Conservation (phyloP, 2,797 vertebrate genomes). For the Sciurus vulgaris region DNA sequence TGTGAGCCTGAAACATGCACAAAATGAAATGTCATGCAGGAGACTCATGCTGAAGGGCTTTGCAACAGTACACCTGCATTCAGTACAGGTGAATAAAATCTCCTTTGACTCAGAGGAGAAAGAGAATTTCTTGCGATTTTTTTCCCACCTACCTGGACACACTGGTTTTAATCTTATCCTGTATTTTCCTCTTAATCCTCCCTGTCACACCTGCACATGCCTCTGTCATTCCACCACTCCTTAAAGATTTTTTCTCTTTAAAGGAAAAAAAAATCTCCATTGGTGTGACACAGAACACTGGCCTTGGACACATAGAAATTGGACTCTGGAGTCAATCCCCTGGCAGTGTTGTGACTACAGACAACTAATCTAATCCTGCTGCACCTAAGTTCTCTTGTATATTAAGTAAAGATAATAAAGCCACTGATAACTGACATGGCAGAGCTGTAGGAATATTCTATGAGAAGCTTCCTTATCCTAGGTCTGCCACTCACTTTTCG, state of each 20-base stretch:
- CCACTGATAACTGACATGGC: not conserved
- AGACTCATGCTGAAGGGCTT: fast-evolving
- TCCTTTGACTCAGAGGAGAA: not conserved
- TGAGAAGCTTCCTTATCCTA: too few species aligned
- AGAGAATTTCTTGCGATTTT: not conserved
- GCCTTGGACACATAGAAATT: not conserved
- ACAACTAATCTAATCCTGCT: not conserved
- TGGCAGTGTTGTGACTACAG: not conserved
- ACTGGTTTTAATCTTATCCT: not conserved
- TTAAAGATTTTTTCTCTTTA: not conserved
- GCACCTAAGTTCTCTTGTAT: not conserved
- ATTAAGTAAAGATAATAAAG: fast-evolving
- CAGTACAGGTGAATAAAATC: not conserved
- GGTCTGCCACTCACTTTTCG: too few species aligned
- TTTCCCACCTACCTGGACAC: not conserved
- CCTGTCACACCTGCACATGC: fast-evolving
- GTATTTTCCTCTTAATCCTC: not conserved
- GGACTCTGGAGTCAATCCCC: not conserved
- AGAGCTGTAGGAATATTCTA: too few species aligned
- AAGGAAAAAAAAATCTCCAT: not conserved
- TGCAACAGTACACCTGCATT: not conserved
- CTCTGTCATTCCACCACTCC: not conserved
- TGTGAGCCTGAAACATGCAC: not conserved
- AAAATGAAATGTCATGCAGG: not conserved
- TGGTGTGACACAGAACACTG: fast-evolving